phyloP scores from a whole-genome alignment of 2,113 vertebrate species.

The Pristiophorus japonicus region DNA sequence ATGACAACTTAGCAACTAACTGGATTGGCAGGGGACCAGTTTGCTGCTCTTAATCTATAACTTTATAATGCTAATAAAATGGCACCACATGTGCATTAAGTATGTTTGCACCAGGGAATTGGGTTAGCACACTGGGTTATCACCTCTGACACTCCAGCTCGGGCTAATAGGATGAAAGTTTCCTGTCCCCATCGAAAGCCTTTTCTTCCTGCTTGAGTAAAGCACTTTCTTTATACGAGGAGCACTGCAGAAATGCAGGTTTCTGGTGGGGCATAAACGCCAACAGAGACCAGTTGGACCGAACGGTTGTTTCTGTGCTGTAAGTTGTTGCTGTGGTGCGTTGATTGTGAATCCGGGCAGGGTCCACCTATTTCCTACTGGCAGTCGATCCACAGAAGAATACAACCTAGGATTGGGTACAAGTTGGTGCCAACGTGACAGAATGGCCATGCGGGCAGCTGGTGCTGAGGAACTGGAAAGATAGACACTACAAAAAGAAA shows the following conservation, averaged over 20 bases:
- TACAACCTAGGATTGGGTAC: background rate
- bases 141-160: background rate
- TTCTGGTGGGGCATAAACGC: background rate
- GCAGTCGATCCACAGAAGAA: background rate
- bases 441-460: background rate
- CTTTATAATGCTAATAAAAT: constrained; percentile 19
- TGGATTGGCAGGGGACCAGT: constrained; percentile 24
- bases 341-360: background rate
- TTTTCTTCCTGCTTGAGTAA: background rate
- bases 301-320: background rate
- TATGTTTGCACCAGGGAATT: background rate
- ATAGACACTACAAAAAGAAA: background rate
- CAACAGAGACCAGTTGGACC: background rate
- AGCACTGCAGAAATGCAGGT: background rate
- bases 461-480: background rate
- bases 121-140: background rate
- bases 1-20: constrained; percentile 33
- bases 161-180: background rate
- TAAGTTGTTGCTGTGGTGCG: background rate
- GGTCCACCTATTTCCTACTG: background rate
- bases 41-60: background rate
- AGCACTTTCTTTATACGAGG: background rate
- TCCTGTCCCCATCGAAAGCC: background rate
- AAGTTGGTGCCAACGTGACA: background rate
- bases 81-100: constrained; percentile 14